phyloP scores from a whole-genome alignment of 2,888 invertebrate species.

The Encarsia formosa region DNA sequence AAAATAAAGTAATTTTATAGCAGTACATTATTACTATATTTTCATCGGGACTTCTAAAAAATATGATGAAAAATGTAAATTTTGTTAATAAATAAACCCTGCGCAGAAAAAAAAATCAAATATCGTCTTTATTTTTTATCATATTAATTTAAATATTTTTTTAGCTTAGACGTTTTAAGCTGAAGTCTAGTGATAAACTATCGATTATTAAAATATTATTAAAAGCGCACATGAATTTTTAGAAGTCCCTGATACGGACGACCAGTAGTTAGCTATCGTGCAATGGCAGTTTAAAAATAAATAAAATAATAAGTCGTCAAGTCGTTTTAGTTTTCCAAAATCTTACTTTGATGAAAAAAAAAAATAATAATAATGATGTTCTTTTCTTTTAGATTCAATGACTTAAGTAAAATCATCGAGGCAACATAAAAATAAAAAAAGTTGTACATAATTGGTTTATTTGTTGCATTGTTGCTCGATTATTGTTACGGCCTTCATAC shows the following conservation, averaged over 20 bases:
- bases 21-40: constrained; percentile 9
- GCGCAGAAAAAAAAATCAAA: not conserved
- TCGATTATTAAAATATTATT: no score
- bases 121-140: constrained; percentile 4
- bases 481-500: constrained; percentile 15
- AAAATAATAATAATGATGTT: no score
- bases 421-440: no score
- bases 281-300: constrained; percentile 32
- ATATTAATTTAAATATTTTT: no score
- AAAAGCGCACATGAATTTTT: constrained; percentile 34
- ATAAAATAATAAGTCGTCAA: no score
- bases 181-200: no score
- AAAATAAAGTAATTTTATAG: constrained; percentile 7
- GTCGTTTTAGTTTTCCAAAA: no score
- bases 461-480: constrained; percentile 14
- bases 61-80: constrained; percentile 14
- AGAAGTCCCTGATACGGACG: constrained; percentile 38
- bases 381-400: no score
- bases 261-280: constrained; percentile 39
- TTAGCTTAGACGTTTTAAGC: no score
- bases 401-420: no score
- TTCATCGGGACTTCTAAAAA: constrained; percentile 27
- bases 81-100: constrained; percentile 16
- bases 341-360: no score
- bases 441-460: no score